Base-by-base conservation (phyloP, 2,888 invertebrate species). In the Acrocyrtus sp. region DNA sequence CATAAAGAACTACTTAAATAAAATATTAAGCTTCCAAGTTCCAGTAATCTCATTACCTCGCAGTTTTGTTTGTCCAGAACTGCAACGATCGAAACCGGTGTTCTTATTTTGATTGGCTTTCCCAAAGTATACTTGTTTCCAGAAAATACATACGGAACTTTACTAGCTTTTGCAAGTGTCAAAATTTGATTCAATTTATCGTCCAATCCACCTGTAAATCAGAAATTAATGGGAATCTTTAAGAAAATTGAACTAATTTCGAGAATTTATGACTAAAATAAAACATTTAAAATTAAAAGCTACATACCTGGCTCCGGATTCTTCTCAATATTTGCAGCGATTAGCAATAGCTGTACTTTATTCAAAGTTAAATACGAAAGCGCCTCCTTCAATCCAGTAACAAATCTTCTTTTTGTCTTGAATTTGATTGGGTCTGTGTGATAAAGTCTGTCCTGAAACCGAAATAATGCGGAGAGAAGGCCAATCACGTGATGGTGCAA, bases 311-410 rank as follows among this genome's bases (percentile, higher is more conserved):
- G 84, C 3, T 84, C 84, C 74, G 85, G 83, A 53, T 84, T 84
- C 78, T 83, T 83, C 80, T 90, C 90, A 79, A 90, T 85, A 82
- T 91, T 89, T 2, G 90, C 88, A 8, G 90, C 90, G 54, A 91
- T 85, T 6, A 91, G 84, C 6, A 90, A 83, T 72, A 89, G 83
- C 81, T 88, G 88, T 0, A 90, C 83, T 83, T 88, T 89, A 67
- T 86, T 87, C 26, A 88, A 83, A 51, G 85, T 84, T n/a, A 90
- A 82, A 80, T 87, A 87, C 73, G 87, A 88, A 51, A 86, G 85
- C 0, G 88, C 86, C 83, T 91, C 89, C 51, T 88, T 87, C 53
- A 91, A 86, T 8, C 91, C 91, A 56, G 88, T 83, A 1, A 90
- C 87, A 70, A 89, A 85, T 62, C 90, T 85, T 57, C 87, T 84